Percentiles rank a stretch among this genome's conserved stretches.
Evolutionary conservation across 2,797 vertebrate genomes (phyloP).

Genomic region (Carcharodon carcharias): DNA sequence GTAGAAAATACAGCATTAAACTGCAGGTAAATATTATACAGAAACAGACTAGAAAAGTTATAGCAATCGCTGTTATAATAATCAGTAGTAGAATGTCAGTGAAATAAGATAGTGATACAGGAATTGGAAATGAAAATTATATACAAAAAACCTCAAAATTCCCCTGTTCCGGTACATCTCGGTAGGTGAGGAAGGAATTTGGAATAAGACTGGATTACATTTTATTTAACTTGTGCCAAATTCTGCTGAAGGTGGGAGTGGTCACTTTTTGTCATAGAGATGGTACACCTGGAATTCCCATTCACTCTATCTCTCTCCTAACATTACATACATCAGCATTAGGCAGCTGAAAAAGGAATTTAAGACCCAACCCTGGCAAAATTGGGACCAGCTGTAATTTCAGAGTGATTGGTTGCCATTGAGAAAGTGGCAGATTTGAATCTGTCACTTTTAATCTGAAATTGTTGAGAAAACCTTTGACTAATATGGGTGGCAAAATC

Average conservation of each 20-base stretch:
- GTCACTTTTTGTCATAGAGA: neutral
- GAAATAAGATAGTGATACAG: neutral
- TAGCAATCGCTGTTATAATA: neutral
- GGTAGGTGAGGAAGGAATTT: neutral
- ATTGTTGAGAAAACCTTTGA: neutral
- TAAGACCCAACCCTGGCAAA: neutral
- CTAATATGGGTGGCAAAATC: neutral
- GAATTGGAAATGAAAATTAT: neutral
- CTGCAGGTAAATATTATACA: neutral
- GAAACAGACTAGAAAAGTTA: neutral
- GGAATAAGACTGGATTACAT: neutral
- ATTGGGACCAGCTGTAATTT: neutral
- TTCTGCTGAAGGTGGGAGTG: neutral
- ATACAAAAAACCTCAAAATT: neutral
- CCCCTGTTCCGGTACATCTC: neutral
- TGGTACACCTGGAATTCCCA: neutral
- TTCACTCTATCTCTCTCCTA: neutral
- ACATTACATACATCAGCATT: neutral
- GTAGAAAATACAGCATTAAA: neutral
- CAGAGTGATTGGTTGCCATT: neutral
- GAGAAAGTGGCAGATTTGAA: neutral
- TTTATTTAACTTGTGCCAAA: neutral
- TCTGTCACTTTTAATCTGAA: neutral
- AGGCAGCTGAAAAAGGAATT: neutral
- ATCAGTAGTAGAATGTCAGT: neutral